Evolutionary conservation across 1,140 invertebrate species (phyloP).

Genomic region (Pectinophora gossypiella): DNA sequence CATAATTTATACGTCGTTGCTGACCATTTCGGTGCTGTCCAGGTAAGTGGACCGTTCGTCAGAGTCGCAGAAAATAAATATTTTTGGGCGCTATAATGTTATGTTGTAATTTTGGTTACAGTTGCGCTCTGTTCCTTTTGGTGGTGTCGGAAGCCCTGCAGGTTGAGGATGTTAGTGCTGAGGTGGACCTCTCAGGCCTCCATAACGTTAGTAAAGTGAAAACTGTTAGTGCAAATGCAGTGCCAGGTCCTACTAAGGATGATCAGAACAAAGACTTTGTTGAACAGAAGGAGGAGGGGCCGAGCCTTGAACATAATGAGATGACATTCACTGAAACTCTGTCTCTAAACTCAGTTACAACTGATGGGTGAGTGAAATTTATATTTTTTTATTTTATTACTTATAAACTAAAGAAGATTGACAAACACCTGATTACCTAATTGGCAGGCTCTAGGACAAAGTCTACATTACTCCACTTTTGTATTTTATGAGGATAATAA

Average conservation of each 20-base stretch:
- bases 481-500: too few relatives aligned
- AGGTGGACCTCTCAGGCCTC: slow-evolving; percentile 55
- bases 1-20: slow-evolving; percentile 76
- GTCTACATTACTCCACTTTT: too few relatives aligned
- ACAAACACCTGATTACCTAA: too few relatives aligned
- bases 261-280: neutral
- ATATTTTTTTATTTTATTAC: neutral
- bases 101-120: slow-evolving; percentile 19
- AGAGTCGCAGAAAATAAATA: slow-evolving; percentile 4
- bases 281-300: neutral
- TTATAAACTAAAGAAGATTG: too few relatives aligned
- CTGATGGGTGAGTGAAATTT: slow-evolving; percentile 71
- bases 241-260: neutral
- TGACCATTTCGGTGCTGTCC: slow-evolving; percentile 75
- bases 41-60: slow-evolving; percentile 53
- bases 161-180: slow-evolving; percentile 29
- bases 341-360: slow-evolving; percentile 74
- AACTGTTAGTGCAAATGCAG: slow-evolving; percentile 20
- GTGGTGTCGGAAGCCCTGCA: slow-evolving; percentile 62
- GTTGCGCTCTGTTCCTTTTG: slow-evolving; percentile 64
- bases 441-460: too few relatives aligned
- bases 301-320: slow-evolving; percentile 44
- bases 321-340: slow-evolving; percentile 68
- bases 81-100: too few relatives aligned
- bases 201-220: slow-evolving; percentile 58